These are phyloP conservation scores for Asobara japonica DNA, from an alignment of 1,140 invertebrate species.

Conservation along the genomic window DNA sequence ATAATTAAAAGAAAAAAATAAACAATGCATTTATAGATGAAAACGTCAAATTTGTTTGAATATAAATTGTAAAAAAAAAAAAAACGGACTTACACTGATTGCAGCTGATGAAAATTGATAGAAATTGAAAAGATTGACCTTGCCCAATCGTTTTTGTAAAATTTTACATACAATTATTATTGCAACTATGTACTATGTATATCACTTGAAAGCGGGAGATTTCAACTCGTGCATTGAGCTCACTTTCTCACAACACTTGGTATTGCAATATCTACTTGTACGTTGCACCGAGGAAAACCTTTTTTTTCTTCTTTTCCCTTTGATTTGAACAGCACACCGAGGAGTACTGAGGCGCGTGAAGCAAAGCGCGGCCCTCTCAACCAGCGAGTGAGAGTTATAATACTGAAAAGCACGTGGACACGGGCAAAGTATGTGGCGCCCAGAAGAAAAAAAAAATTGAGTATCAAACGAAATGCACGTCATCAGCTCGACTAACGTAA, in stretches of 20 bases:
- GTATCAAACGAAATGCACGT: conserved; percentile 18
- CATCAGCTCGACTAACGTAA: conserved; percentile 28
- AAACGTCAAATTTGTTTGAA: too few species aligned
- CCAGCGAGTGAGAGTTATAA: conserved; percentile 21
- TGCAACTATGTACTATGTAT: neutral
- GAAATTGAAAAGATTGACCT: neutral
- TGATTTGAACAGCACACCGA: neutral
- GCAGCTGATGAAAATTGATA: too few species aligned
- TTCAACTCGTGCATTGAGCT: conserved; percentile 2
- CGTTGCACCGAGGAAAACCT: too few species aligned
- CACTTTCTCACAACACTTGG: neutral
- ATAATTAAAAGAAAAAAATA: too few species aligned
- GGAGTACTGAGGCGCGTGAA: neutral
- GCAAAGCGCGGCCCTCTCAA: conserved; percentile 6
- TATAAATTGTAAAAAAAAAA: too few species aligned
- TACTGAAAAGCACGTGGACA: conserved; percentile 38
- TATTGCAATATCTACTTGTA: too few species aligned
- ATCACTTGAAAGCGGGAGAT: neutral
- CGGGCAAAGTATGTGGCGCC: conserved; percentile 19
- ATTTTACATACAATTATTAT: neutral
- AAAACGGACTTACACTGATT: too few species aligned
- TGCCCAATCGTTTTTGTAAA: too few species aligned
- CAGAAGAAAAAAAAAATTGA: too few species aligned
- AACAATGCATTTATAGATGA: too few species aligned
- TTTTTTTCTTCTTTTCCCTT: too few species aligned